These are phyloP conservation scores for Alectura lathami DNA, from an alignment of 2,113 vertebrate species.

Conservation along the genomic window DNA sequence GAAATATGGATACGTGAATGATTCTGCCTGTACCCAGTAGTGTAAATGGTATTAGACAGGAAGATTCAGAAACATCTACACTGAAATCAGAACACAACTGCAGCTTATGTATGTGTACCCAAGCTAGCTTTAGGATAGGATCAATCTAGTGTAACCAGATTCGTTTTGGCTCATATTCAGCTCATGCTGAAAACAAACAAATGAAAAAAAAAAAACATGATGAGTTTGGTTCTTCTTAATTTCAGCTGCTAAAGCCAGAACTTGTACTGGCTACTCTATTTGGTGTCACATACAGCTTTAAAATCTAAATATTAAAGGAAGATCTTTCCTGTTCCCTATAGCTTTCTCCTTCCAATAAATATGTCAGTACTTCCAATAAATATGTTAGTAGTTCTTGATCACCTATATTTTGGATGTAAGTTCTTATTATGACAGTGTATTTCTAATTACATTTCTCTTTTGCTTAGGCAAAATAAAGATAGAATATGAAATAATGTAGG, in stretches of 20 bases:
- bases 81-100: background rate
- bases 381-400: background rate
- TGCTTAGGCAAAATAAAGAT: background rate
- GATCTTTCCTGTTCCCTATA: background rate
- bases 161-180: background rate
- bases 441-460: background rate
- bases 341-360: background rate
- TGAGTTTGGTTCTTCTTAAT: background rate
- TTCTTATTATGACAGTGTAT: background rate
- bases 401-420: background rate
- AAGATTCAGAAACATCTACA: background rate
- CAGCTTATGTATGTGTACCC: background rate
- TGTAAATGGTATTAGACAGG: background rate
- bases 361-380: background rate
- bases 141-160: background rate
- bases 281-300: background rate
- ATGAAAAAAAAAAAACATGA: background rate
- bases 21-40: background rate
- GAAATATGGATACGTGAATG: background rate
- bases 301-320: background rate
- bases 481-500: background rate
- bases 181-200: background rate
- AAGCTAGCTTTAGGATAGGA: background rate
- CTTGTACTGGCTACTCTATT: background rate
- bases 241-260: background rate